These are phyloP conservation scores for Clarias laeviceps DNA, from an alignment of 2,797 vertebrate species.

Conservation along the genomic window DNA sequence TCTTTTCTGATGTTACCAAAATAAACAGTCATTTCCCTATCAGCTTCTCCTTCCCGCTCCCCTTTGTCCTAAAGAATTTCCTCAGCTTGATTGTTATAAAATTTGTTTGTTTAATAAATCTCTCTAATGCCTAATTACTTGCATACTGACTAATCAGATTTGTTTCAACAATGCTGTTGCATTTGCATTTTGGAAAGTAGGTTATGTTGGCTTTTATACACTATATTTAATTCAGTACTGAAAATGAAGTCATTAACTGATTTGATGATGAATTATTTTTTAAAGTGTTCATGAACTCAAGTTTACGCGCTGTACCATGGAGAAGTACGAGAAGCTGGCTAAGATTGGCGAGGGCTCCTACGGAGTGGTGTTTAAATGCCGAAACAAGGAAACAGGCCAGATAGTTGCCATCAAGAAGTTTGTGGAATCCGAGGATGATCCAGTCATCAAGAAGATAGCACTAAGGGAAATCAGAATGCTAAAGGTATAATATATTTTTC, in stretches of 20 bases:
- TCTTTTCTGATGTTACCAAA: not conserved
- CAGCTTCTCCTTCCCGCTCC: not conserved
- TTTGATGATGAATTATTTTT: not conserved
- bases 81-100: not conserved
- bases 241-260: not conserved
- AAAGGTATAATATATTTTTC: conserved; percentile 73
- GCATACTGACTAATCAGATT: not conserved
- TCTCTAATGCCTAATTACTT: not conserved
- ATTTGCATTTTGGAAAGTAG: not conserved
- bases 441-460: conserved; percentile 88
- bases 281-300: conserved; percentile 32
- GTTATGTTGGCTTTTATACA: not conserved
- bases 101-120: not conserved
- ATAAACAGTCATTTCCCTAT: not conserved
- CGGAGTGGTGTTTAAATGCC: conserved; percentile 88
- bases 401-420: conserved; percentile 90
- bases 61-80: not conserved
- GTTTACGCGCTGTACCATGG: conserved; percentile 68
- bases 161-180: not conserved
- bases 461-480: conserved; percentile 85
- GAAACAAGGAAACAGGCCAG: conserved; percentile 83
- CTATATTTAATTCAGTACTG: not conserved
- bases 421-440: conserved; percentile 88
- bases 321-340: conserved; percentile 87
- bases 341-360: conserved; percentile 90